phyloP scores from a whole-genome alignment of 1,140 invertebrate genomes.

The Portunus trituberculatus region DNA sequence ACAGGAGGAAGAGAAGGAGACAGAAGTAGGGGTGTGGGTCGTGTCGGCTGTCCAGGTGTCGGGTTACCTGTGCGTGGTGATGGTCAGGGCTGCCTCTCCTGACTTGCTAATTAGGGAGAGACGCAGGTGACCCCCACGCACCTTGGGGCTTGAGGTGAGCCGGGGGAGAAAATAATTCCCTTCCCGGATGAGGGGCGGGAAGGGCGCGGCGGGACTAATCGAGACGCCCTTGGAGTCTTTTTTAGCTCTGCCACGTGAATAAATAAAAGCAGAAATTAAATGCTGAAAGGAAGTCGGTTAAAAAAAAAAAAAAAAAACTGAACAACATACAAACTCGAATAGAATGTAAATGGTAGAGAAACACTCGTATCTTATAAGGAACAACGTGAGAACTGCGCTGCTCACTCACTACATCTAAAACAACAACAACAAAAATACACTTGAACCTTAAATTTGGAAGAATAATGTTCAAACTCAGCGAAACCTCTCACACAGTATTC shows the following conservation, averaged over 20 bases:
- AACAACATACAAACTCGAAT: no score
- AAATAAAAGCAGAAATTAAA: no score
- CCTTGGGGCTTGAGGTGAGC: not conserved
- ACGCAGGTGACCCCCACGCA: not conserved
- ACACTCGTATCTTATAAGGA: no score
- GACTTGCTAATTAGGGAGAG: constrained; percentile 2
- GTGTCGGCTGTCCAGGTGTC: constrained; percentile 7
- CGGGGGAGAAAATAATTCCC: not conserved
- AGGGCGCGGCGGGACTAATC: not conserved
- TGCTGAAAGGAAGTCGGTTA: no score
- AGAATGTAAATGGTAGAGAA: no score
- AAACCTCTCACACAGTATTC: no score
- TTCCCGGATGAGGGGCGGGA: not conserved
- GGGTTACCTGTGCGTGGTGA: constrained; percentile 17
- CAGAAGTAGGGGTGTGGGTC: constrained; percentile 8
- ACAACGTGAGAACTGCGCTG: no score
- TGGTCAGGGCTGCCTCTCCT: not conserved
- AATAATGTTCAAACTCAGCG: no score
- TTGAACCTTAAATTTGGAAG: no score
- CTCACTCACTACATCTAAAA: no score
- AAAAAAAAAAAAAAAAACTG: no score
- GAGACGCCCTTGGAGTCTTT: not conserved
- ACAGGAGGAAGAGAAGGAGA: not conserved
- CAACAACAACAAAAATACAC: no score
- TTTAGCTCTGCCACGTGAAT: not conserved